These are phyloP conservation scores for Mesorhabditis spiculigera DNA, from an alignment of 2,888 invertebrate genomes.

Conservation along the genomic window DNA sequence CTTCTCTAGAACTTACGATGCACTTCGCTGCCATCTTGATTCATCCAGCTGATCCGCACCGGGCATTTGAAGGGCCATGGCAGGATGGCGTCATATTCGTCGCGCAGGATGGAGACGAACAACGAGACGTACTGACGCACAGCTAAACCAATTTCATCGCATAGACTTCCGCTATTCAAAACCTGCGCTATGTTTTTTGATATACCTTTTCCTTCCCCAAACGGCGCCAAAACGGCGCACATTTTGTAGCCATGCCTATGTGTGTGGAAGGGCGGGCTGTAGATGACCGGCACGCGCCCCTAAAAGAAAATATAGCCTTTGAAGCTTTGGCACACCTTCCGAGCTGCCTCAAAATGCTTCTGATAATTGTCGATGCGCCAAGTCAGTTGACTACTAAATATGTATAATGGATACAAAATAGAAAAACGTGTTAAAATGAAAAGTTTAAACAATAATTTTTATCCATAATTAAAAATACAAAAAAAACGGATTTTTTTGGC, in stretches of 20 bases:
- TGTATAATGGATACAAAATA: no score
- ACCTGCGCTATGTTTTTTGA: not conserved
- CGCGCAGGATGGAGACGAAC: not conserved
- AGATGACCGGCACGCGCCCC: not conserved
- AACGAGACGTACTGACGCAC: not conserved
- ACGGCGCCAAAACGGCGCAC: slow-evolving; percentile 3
- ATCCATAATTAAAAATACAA: no score
- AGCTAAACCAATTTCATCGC: not conserved
- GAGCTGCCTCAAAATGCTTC: not conserved
- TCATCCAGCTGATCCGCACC: not conserved
- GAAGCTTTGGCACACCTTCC: not conserved
- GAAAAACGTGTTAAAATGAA: no score
- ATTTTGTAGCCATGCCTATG: slow-evolving; percentile 1
- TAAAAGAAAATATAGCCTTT: not conserved
- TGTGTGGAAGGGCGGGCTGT: not conserved
- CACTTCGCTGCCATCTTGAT: not conserved
- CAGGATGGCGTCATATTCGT: not conserved
- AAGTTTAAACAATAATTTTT: no score
- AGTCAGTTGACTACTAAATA: not conserved
- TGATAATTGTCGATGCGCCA: slow-evolving; percentile 4
- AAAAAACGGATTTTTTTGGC: no score
- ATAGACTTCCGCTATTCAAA: no score
- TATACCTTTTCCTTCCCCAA: slow-evolving; percentile 6
- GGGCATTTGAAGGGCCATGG: slow-evolving; percentile 5
- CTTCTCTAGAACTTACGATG: no score